Percentiles rank a stretch among this genome's conserved stretches.
phyloP scores from a whole-genome alignment of 2,888 invertebrate species.

The Andricus curvator region DNA sequence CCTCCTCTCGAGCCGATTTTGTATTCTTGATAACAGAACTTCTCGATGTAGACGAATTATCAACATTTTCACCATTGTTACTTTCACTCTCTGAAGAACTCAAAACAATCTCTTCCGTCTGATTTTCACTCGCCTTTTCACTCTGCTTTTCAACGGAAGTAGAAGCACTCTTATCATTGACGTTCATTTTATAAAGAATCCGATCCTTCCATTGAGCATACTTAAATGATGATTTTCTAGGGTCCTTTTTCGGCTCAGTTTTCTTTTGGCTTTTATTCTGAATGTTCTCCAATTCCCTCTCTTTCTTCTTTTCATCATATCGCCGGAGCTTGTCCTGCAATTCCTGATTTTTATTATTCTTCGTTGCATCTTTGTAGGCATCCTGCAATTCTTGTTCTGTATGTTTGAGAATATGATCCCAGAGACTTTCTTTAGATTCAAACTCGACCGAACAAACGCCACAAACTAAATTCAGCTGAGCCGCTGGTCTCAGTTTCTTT shows the following conservation, averaged over 20 bases:
- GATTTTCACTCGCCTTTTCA: no score
- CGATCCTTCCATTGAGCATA: constrained; percentile 31
- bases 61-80: neutral
- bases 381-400: constrained; percentile 64
- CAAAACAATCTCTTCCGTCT: neutral
- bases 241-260: neutral
- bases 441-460: constrained; percentile 63
- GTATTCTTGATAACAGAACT: neutral
- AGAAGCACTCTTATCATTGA: neutral
- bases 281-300: neutral
- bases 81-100: constrained; percentile 9
- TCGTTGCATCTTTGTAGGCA: constrained; percentile 57
- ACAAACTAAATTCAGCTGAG: constrained; percentile 52
- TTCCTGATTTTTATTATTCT: constrained; percentile 47
- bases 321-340: neutral
- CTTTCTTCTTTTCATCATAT: neutral
- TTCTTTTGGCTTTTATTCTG: neutral
- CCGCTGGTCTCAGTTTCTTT: neutral
- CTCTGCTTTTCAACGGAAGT: no score
- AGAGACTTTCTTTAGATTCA: constrained; percentile 56
- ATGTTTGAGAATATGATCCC: constrained; percentile 67
- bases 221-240: neutral
- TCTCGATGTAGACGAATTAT: neutral
- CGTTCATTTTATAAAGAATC: neutral
- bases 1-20: neutral